Conservation (phyloP, 1,140 invertebrate genomes). For the Drosophila littoralis region DNA sequence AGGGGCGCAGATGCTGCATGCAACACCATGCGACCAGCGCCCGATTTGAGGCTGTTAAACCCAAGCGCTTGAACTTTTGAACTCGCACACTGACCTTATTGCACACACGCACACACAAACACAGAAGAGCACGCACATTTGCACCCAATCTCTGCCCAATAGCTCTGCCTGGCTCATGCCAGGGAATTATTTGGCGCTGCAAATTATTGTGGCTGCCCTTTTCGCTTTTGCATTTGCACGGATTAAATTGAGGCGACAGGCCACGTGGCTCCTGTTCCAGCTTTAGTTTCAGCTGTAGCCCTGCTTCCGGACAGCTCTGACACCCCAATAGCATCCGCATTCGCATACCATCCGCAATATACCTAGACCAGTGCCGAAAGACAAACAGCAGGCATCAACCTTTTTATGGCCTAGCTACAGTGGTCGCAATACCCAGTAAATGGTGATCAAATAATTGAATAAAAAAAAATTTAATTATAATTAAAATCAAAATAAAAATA, state of each 20-base stretch:
- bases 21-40: background rate
- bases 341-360: conserved; percentile 19
- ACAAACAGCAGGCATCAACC: conserved; percentile 34
- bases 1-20: conserved; percentile 2
- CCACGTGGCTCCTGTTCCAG: conserved; percentile 26
- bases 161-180: conserved; percentile 1
- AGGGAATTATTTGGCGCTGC: conserved; percentile 51
- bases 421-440: background rate
- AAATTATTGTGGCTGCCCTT: conserved; percentile 61
- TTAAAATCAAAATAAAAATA: background rate
- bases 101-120: conserved; percentile 13
- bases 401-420: conserved; percentile 34
- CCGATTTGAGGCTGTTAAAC: conserved; percentile 56
- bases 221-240: conserved; percentile 57
- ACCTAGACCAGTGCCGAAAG: conserved; percentile 34
- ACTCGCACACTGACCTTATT: conserved; percentile 75
- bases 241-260: conserved; percentile 67
- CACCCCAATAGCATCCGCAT: conserved; percentile 22
- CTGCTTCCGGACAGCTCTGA: background rate
- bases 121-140: conserved; percentile 8
- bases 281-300: background rate
- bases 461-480: background rate
- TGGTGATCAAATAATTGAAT: background rate
- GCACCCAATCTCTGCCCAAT: conserved; percentile 6
- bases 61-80: conserved; percentile 69